Evolutionary conservation across 2,113 vertebrate genomes (phyloP), one percentile per base, ranked within the genome.

Genomic region (Forbesichthys papilliferus): DNA sequence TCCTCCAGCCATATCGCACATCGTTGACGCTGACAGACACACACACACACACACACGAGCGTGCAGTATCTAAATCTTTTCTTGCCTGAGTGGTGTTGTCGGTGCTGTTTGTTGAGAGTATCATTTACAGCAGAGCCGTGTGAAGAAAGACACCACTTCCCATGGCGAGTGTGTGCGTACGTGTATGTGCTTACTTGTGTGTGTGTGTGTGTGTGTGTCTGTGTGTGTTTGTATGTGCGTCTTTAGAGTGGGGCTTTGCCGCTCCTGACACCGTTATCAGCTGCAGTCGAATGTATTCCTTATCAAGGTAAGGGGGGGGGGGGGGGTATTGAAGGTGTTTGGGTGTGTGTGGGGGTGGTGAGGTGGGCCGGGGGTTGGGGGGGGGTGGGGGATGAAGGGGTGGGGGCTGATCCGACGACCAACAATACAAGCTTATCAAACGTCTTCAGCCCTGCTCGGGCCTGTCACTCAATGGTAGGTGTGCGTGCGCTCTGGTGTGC

Each of bases 271-370:
- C 91, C 87, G 95, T 99, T 98, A 98, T 99, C 97, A 95, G 92
- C 94, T 94, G 92, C 93, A 96, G 94, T 97, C 96, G 94, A 98
- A 96, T 96, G 96, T 97, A 96, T 98, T 98, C 96, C 96, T 97
- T 98, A 96, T 96, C 93, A 92, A 89, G 88, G 86, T 90, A 91
- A 88, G 86, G 87, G 88, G 86, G 73, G 77, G 92, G 27, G 27
- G 27, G 27, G 92, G 85, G 93, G 90, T 62, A 83, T 83, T 71
- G 86, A 16, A 9, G 61, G 27, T 90, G 81, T 70, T 87, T 53
- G 52, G 16, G 52, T 53, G 51, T 91, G 90, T 81, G 92, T 90
- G 5, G 90, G 89, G 81, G 92, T 90, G 90, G 81, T 13, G 90
- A 89, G 81, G 92, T 90, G 90, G 81, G 75, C 83, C 87, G 88